Base-by-base conservation (phyloP, 2,888 invertebrate species). In the Lordiphosa fenestrarum region DNA sequence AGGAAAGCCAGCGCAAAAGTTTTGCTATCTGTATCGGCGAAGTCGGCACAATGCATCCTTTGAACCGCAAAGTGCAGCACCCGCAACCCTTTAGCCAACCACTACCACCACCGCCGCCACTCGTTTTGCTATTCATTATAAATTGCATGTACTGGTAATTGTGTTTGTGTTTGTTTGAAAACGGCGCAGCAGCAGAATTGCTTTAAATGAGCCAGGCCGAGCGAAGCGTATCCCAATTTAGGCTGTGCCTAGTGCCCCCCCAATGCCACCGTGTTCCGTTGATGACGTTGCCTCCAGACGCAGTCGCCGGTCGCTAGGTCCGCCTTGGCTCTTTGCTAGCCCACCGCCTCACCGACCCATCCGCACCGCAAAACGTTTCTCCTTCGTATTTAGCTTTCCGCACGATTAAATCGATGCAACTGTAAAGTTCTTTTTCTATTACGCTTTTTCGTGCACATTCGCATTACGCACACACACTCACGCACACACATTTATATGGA, bases 321-420 rank as follows among this genome's bases (percentile, higher is more conserved):
- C 48, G 21, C 13, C 37, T 25, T 30, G 33, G 12, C 33, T 40
- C n/a, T 21, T 12, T 12, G 39, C 33, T 40, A 25, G 35, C n/a
- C 30, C 44, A 12, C 37, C 2, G n/a, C 6, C 50, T 33, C 0
- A 6, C 51, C 23, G 21, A 23, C n/a, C 40, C 25, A 36, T 46
- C 36, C 39, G 52, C 38, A 19, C 19, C 19, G 19, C 50, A 10
- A 30, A 57, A 57, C 39, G 47, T 60, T 53, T 60, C 57, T 64
- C 64, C 64, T 46, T 63, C 68, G 71, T 78, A 73, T 75, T 78
- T 71, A 82, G 86, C 86, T 85, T 85, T 86, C 85, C 85, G 81
- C 86, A 84, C 85, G 85, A 85, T 85, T 85, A 78, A 85, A 86
- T 86, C 84, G 84, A 82, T 82, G 82, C 84, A 78, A 85, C 76